Base-by-base conservation (phyloP, 92 coral and sea anemone genomes). In the Siderastrea radians region DNA sequence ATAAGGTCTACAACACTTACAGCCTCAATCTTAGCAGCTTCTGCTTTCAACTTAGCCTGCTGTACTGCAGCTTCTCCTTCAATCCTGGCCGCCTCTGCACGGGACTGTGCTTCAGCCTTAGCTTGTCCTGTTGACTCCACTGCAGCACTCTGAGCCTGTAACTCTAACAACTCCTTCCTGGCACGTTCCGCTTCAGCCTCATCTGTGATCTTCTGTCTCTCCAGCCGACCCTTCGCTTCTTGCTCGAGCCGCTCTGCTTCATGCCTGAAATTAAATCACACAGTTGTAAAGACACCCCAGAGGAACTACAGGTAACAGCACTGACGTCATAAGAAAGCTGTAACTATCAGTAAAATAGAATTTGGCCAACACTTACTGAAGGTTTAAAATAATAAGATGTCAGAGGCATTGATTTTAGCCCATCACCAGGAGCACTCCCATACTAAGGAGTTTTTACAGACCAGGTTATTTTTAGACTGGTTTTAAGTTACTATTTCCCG, bases 61-160 rank as follows among this genome's bases (percentile, higher is more conserved):
- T 94, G 98, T 5, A 97, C 99, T 19, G 96, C 98, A 44, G 99
- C 97, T 83, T 97, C 98, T 5, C 98, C 98, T 68, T 93, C 95
- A 86, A 97, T 97, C 89, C 99, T 94, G 4, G 98, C 98, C 43
- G 99, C 97, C 92, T 97, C 99, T 17, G 99, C 99, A 12, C 93
- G 96, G 50, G 99, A 97, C 91, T 97, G 99, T 4, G 99, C 99
- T 77, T 97, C 99, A 62, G 99, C 99, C 75, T 97, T 97, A 14
- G 99, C 99, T 78, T 97, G 99, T 6, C 99, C 99, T 68, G 99
- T 97, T 65, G 99, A 97, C 90, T 97, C 99, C 5, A 97, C 99
- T n/a, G 99, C 99, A 72, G 99, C 99, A 81, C 99, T 97, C 88
- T 90, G 95, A 7, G 99, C 99, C 83, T 95, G 99, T 50, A 97